A percentile compares a stretch with the other conserved stretches of the same genome.
These are phyloP conservation scores for Varanus komodoensis DNA, from an alignment of 2,113 vertebrate genomes.

Conservation along the genomic window DNA sequence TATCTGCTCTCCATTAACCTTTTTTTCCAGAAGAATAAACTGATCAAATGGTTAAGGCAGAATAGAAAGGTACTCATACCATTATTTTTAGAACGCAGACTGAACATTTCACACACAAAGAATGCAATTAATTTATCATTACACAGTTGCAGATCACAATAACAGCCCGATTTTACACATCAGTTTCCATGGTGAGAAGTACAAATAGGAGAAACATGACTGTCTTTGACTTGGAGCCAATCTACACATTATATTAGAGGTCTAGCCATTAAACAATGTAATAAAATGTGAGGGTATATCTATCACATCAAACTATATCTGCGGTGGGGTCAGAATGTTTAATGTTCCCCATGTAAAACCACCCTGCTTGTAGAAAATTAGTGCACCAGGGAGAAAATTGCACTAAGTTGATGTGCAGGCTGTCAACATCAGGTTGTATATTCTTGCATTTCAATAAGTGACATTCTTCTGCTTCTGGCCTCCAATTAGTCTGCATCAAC, in stretches of 20 bases:
- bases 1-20: not conserved
- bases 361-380: not conserved
- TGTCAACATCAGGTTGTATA: not conserved
- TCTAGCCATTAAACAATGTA: not conserved
- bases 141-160: not conserved
- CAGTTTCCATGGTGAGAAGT: not conserved
- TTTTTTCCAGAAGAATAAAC: conserved; percentile 1
- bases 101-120: not conserved
- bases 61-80: not conserved
- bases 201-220: not conserved
- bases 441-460: not conserved
- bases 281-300: not conserved
- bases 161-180: not conserved
- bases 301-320: not conserved
- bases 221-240: not conserved
- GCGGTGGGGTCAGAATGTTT: not conserved
- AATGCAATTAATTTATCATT: not conserved
- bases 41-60: not conserved
- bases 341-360: not conserved
- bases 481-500: not conserved
- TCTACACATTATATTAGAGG: not conserved
- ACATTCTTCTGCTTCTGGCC: not conserved
- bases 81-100: not conserved
- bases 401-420: not conserved
- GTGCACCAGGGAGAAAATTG: not conserved